These are phyloP conservation scores for Scopus umbretta DNA, from an alignment of 2,113 vertebrate species.

Conservation along the genomic window DNA sequence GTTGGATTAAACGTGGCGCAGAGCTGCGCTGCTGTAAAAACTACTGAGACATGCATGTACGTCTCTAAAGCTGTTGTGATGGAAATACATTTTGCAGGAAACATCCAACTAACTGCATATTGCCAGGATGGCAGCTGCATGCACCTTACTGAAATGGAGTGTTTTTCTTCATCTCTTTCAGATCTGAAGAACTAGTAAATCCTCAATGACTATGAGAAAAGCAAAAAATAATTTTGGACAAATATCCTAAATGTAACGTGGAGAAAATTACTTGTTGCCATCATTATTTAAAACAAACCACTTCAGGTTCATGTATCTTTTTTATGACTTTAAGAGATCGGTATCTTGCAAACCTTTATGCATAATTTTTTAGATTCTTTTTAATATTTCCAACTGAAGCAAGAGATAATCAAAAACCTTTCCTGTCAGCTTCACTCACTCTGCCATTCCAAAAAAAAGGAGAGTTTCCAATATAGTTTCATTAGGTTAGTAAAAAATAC, in stretches of 20 bases:
- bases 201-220: neutral
- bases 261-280: neutral
- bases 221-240: neutral
- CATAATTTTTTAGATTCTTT: neutral
- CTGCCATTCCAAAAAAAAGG: neutral
- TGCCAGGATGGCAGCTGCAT: neutral
- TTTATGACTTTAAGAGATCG: neutral
- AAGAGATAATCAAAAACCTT: neutral
- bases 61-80: neutral
- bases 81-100: neutral
- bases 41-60: neutral
- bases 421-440: neutral
- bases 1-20: neutral
- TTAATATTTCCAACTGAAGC: neutral
- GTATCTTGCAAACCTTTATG: neutral
- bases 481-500: neutral
- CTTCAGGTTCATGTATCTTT: neutral
- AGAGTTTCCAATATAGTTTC: neutral
- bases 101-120: neutral
- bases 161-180: neutral
- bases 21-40: neutral
- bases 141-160: accelerated
- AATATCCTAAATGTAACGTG: neutral
- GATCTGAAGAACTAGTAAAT: neutral
- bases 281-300: neutral